phyloP scores from a whole-genome alignment of 2,113 vertebrate species.

The Rhizomys pruinosus region DNA sequence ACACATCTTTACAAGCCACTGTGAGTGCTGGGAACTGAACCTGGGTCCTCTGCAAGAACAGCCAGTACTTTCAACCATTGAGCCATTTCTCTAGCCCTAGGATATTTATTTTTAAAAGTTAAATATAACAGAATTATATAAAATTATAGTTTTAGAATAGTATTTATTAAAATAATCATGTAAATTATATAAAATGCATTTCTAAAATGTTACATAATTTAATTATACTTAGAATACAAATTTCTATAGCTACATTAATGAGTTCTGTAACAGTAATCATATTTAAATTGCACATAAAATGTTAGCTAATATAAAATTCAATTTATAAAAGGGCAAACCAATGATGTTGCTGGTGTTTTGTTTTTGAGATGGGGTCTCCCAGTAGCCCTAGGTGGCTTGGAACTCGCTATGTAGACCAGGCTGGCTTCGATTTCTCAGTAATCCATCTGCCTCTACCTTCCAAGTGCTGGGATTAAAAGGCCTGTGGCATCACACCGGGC shows the following conservation, averaged over 20 bases:
- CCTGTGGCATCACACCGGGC: no score
- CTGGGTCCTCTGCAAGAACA: no score
- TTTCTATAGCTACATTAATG: slow-evolving; percentile 11
- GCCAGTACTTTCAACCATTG: no score
- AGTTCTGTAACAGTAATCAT: neutral
- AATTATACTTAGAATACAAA: slow-evolving; percentile 30
- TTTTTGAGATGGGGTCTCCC: no score
- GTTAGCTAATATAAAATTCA: slow-evolving; percentile 31
- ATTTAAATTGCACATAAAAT: neutral
- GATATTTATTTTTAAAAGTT: neutral
- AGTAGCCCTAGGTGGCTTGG: no score
- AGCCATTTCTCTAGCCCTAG: no score
- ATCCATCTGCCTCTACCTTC: no score
- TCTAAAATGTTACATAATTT: slow-evolving; percentile 1
- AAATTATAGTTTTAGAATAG: slow-evolving; percentile 23
- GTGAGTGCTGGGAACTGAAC: no score
- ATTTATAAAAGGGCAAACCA: slow-evolving; percentile 45
- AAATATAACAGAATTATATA: slow-evolving; percentile 35
- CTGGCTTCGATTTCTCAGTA: no score
- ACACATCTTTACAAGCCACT: no score
- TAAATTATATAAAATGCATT: neutral
- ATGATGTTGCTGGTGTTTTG: neutral
- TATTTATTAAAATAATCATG: neutral
- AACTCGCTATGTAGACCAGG: no score
- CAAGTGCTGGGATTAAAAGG: no score